These are phyloP conservation scores for Macropis europaea DNA, from an alignment of 2,888 invertebrate genomes.

Conservation along the genomic window DNA sequence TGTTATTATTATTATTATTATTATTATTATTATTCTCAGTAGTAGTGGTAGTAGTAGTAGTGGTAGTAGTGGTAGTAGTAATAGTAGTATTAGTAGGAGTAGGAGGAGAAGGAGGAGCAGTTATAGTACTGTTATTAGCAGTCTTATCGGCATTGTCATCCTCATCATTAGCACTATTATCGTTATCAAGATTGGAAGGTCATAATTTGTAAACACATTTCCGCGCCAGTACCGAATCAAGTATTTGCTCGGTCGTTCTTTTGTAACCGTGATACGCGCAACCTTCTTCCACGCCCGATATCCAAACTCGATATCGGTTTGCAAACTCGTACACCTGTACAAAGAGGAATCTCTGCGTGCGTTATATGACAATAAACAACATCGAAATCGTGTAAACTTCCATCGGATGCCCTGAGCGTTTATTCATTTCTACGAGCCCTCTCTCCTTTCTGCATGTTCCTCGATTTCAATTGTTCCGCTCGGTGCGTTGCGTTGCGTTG, in stretches of 20 bases:
- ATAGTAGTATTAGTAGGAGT: too few species aligned
- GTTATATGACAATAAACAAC: slow-evolving; percentile 8
- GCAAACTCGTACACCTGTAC: background rate
- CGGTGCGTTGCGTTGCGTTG: too few species aligned
- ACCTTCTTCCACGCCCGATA: background rate
- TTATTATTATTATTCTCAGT: too few species aligned
- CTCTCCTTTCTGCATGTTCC: background rate
- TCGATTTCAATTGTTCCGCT: background rate
- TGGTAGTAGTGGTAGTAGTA: too few species aligned
- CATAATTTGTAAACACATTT: background rate
- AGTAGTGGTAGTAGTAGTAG: too few species aligned
- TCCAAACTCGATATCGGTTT: too few species aligned
- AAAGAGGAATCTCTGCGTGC: background rate
- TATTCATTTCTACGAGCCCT: background rate
- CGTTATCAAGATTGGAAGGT: too few species aligned
- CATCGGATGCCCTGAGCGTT: background rate
- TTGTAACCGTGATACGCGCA: background rate
- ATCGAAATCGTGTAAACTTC: background rate
- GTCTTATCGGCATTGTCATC: too few species aligned
- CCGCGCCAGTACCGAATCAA: background rate
- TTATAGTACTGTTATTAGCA: too few species aligned
- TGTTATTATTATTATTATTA: too few species aligned
- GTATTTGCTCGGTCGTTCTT: background rate
- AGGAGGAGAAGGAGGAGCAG: too few species aligned
- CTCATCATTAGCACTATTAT: too few species aligned